Base-by-base conservation (phyloP, 2,113 vertebrate species). In the Nyctibius bracteatus region DNA sequence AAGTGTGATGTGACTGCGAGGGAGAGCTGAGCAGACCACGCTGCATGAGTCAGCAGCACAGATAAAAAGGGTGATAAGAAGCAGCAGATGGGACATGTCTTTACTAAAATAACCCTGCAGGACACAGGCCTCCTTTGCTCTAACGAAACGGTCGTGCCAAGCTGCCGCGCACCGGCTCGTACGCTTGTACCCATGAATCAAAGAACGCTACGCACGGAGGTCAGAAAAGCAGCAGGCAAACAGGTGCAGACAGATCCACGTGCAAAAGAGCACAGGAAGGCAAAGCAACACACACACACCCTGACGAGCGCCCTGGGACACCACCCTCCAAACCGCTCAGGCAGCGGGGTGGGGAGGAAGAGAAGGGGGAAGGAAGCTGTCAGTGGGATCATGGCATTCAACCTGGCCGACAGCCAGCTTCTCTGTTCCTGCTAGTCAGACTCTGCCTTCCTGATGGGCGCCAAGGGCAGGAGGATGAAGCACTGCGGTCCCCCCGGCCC, bases 31-130 rank as follows among this genome's bases (percentile, higher is more conserved):
- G 92, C 72, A 97, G 95, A 97, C 92, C 96, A 85, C 88, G 91
- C 65, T 39, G 78, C 54, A 33, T 87, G 92, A 97, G 91, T 97
- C 97, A 97, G 94, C 95, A 96, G 52, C 83, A 59, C 47, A 96
- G 98, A 98, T 96, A 92, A 91, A 81, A 94, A 89, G 65, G 59
- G 83, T 55, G 97, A 97, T 97, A 98, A 97, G 96, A 75, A 92
- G 91, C 88, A 97, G 93, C 92, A 97, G 96, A 96, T 92, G 92
- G 73, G 65, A 71, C 95, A 51, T 88, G 93, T 95, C 96, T 97
- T 89, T 81, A 96, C 81, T 93, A 72, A 94, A 95, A 78, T 58
- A 82, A 73, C 92, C 73, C 94, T 82, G 94, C 71, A 92, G 86
- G 95, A 88, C 94, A 93, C 70, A 71, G 54, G 81, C 90, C 90